Conservation (phyloP, 2,113 vertebrate genomes). For the Neodon shergylaensis region DNA sequence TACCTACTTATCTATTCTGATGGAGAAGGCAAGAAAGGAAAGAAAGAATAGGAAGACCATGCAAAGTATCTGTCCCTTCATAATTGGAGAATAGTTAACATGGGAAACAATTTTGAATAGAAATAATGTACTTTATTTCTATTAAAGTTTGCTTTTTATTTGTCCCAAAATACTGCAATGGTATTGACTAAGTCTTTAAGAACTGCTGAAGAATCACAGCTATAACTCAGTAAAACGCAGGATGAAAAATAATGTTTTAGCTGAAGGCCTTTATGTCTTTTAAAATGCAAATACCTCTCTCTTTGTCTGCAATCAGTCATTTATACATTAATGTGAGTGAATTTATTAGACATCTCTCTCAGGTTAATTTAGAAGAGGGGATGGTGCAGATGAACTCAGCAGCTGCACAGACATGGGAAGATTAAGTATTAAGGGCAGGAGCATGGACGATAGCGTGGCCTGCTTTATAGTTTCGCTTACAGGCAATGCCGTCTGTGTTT, state of each 20-base stretch:
- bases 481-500: background rate
- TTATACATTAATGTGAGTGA: constrained; percentile 71
- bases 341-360: constrained; percentile 71
- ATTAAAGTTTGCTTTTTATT: background rate
- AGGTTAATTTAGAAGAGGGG: constrained; percentile 65
- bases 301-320: constrained; percentile 71
- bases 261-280: constrained; percentile 73
- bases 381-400: constrained; percentile 47
- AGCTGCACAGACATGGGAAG: constrained; percentile 6
- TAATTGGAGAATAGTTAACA: background rate
- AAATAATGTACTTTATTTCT: background rate
- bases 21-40: background rate
- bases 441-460: background rate
- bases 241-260: constrained; percentile 75
- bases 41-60: background rate
- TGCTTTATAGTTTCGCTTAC: background rate
- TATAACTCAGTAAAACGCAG: constrained; percentile 58
- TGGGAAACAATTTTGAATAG: background rate
- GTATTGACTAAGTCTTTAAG: constrained; percentile 38
- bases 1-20: background rate
- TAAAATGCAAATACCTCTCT: constrained; percentile 74
- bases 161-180: constrained; percentile 3
- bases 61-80: background rate
- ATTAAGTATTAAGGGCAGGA: background rate
- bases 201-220: constrained; percentile 50